Conservation (phyloP, 1,140 invertebrate species). For the Monochamus saltuarius region DNA sequence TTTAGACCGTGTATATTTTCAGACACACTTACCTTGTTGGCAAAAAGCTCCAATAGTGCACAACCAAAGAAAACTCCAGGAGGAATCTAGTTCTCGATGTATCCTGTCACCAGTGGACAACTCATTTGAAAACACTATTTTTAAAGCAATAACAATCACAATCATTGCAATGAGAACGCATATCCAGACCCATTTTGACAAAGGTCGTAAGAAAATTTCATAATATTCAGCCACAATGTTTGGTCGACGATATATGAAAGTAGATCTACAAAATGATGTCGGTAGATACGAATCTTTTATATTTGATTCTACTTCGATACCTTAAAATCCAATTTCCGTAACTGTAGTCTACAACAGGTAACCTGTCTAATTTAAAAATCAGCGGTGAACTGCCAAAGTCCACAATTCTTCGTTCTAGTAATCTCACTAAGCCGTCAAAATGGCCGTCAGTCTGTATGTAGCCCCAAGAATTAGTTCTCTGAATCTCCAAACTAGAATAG, state of each 20-base stretch:
- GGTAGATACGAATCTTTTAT: conserved; percentile 6
- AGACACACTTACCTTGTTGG: conserved; percentile 35
- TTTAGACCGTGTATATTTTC: no score
- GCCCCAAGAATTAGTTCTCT: conserved; percentile 62
- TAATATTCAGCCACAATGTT: conserved; percentile 55
- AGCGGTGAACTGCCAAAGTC: conserved; percentile 64
- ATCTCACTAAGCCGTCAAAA: conserved; percentile 67
- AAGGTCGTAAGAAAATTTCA: conserved; percentile 61
- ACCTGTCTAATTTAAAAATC: conserved; percentile 60
- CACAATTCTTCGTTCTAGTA: conserved; percentile 58
- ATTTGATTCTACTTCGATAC: conserved; percentile 44
- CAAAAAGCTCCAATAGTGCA: conserved; percentile 39
- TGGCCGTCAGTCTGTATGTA: conserved; percentile 61
- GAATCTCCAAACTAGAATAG: conserved; percentile 55
- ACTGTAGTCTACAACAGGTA: conserved; percentile 60
- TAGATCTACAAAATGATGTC: conserved; percentile 50
- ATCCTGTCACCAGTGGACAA: neutral
- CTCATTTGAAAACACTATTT: conserved; percentile 14
- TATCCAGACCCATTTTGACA: conserved; percentile 58
- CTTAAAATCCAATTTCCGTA: conserved; percentile 60
- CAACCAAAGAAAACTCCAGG: conserved; percentile 34
- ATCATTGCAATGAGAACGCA: conserved; percentile 49
- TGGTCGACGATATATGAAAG: conserved; percentile 65
- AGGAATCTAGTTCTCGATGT: conserved; percentile 18
- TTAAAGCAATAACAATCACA: conserved; percentile 35